A percentile compares a stretch with the other conserved stretches of the same genome.
Evolutionary conservation across 2,888 invertebrate species (phyloP).

Genomic region (Campoplex nolae): DNA sequence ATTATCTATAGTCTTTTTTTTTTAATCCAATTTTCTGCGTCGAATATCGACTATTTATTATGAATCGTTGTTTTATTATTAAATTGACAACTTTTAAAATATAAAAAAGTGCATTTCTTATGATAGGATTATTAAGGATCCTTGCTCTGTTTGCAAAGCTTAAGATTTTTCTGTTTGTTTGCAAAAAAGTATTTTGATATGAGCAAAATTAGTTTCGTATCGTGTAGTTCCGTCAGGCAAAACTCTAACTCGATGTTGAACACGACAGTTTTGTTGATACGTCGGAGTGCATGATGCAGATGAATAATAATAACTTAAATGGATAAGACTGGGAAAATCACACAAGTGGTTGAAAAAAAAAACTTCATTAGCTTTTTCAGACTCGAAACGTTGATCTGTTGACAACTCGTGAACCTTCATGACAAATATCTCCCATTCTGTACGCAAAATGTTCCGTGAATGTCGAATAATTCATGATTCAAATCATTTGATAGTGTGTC

Average conservation of each 20-base stretch:
- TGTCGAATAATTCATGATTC: not conserved
- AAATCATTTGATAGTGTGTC: not conserved
- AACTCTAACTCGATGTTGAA: not conserved
- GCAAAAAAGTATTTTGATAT: not conserved
- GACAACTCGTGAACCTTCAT: too few relatives aligned
- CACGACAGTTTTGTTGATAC: too few relatives aligned
- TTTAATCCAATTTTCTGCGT: not conserved
- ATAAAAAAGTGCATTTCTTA: not conserved
- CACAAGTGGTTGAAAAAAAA: not conserved
- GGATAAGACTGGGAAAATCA: too few relatives aligned
- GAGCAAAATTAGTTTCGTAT: not conserved
- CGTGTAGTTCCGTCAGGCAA: not conserved
- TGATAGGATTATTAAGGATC: not conserved
- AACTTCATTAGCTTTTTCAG: not conserved
- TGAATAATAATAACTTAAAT: too few relatives aligned
- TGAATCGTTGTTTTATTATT: not conserved
- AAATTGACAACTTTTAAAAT: not conserved
- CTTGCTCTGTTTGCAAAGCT: not conserved
- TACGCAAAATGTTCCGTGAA: not conserved
- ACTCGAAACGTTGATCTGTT: not conserved
- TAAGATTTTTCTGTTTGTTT: not conserved
- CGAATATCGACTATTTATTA: too few relatives aligned
- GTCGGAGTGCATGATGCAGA: too few relatives aligned
- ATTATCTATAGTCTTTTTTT: not conserved
- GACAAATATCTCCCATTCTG: not conserved